A percentile compares a stretch with the other conserved stretches of the same genome.
Evolutionary conservation across 2,113 vertebrate species (phyloP).

Genomic region (Syrmaticus mikado): DNA sequence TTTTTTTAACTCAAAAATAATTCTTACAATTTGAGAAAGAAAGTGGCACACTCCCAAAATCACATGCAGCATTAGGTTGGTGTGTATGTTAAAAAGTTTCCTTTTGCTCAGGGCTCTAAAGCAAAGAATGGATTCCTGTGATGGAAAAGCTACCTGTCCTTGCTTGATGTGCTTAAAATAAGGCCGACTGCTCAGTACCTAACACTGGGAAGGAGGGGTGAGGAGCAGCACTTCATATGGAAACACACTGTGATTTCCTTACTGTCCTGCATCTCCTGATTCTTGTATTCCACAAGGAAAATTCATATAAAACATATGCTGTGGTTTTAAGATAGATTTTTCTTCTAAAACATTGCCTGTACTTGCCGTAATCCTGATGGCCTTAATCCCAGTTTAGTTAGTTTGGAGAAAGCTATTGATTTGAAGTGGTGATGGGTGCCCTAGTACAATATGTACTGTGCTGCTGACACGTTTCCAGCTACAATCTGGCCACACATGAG

Average conservation of each 20-base stretch:
- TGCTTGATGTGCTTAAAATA: neutral
- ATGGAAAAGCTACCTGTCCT: neutral
- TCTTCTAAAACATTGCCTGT: neutral
- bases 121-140: neutral
- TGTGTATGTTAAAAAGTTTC: neutral
- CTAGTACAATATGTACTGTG: neutral
- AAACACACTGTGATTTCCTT: neutral
- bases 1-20: neutral
- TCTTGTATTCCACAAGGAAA: neutral
- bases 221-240: neutral
- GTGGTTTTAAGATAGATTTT: neutral
- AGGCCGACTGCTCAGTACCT: neutral
- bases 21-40: neutral
- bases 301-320: fast-evolving
- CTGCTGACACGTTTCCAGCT: neutral
- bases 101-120: neutral
- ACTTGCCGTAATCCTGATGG: neutral
- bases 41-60: neutral
- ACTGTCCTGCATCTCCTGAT: neutral
- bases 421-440: fast-evolving
- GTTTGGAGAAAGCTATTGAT: neutral
- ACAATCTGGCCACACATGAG: neutral
- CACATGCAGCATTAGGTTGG: neutral
- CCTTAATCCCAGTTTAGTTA: neutral
- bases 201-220: neutral